Evolutionary conservation across 2,113 vertebrate species (phyloP).

Genomic region (Peromyscus maniculatus): DNA sequence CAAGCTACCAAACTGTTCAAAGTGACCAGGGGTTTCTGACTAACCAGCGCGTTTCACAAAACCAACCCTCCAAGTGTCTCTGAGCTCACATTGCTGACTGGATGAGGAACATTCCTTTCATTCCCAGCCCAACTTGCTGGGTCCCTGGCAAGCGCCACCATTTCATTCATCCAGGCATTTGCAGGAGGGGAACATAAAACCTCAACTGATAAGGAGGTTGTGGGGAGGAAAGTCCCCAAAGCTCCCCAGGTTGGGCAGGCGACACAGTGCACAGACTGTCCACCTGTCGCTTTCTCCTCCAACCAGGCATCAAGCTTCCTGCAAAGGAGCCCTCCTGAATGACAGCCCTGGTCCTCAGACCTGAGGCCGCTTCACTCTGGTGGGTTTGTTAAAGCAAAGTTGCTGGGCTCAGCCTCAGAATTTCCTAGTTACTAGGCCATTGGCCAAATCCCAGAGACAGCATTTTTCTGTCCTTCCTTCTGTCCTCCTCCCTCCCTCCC

Average conservation of each 20-base stretch:
- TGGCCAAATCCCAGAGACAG: neutral
- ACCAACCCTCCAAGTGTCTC: neutral
- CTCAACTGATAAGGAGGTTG: neutral
- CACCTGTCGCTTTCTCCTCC: neutral
- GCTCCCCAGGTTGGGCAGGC: neutral
- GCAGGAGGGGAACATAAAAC: neutral
- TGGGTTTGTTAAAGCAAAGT: slow-evolving; percentile 4
- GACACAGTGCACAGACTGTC: neutral
- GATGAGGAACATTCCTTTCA: neutral
- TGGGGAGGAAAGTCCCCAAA: neutral
- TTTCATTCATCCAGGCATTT: neutral
- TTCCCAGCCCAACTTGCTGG: neutral
- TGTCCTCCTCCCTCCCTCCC: no score
- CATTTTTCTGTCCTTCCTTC: neutral
- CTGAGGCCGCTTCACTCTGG: neutral
- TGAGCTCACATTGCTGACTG: neutral
- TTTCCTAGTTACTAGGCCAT: neutral
- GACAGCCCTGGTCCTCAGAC: neutral
- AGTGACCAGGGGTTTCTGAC: neutral
- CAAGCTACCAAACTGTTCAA: slow-evolving; percentile 19
- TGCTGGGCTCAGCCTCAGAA: neutral
- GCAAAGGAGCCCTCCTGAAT: neutral
- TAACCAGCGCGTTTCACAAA: neutral
- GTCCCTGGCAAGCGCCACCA: neutral
- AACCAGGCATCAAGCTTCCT: neutral